phyloP scores from a whole-genome alignment of 2,113 vertebrate species.

The Crotalus tigris region DNA sequence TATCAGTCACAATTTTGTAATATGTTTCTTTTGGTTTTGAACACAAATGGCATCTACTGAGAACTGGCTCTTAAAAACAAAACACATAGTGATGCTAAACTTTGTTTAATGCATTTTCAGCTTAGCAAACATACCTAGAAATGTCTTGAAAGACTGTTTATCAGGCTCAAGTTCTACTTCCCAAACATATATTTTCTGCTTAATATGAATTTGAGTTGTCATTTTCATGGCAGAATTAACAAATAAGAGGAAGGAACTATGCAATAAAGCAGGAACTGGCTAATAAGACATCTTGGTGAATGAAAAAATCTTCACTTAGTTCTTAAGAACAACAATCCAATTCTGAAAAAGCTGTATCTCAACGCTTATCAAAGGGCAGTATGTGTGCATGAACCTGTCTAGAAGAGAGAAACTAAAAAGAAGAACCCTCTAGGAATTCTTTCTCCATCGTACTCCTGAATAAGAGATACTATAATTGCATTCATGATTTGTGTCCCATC shows the following conservation, averaged over 20 bases:
- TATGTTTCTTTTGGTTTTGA: not conserved
- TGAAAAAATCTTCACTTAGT: not conserved
- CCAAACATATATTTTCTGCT: not conserved
- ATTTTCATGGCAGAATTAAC: not conserved
- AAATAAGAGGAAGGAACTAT: not conserved
- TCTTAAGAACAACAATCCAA: not conserved
- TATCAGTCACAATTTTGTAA: not conserved
- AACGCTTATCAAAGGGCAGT: not conserved
- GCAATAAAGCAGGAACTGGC: not conserved
- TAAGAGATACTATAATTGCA: not conserved
- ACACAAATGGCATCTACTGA: conserved; percentile 15
- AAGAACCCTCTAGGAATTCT: not conserved
- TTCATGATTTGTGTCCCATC: not conserved
- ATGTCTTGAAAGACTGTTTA: not conserved
- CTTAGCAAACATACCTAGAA: conserved; percentile 1
- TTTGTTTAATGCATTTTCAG: conserved; percentile 8
- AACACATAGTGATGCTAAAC: not conserved
- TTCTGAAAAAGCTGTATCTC: not conserved
- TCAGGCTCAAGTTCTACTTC: not conserved
- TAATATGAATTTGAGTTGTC: not conserved
- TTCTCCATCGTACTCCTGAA: not conserved
- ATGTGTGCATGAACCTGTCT: not conserved
- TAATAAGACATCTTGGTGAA: not conserved
- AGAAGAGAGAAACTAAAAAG: not conserved
- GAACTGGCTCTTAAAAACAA: conserved; percentile 12